A percentile compares a stretch with the other conserved stretches of the same genome.
Evolutionary conservation across 2,888 invertebrate genomes (phyloP).

Genomic region (Toxonevra muliebris): DNA sequence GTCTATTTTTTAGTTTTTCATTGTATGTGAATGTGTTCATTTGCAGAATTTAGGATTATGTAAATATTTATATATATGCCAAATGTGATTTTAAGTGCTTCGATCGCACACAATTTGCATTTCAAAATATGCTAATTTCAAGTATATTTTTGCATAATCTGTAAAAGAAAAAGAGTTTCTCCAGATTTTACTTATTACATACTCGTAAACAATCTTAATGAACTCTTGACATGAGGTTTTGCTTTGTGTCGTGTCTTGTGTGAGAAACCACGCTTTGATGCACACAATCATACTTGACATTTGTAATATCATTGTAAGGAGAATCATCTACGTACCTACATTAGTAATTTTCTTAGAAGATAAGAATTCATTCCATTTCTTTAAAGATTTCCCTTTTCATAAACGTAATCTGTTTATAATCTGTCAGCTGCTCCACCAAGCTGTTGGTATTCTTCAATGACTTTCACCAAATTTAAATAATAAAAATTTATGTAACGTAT

Average conservation of each 20-base stretch:
- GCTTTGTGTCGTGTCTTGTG: background rate
- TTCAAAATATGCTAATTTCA: constrained; percentile 32
- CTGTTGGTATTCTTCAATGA: no score
- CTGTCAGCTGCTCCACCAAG: no score
- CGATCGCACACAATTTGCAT: constrained; percentile 30
- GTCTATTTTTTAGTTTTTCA: background rate
- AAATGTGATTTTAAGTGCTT: constrained; percentile 35
- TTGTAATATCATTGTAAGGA: no score
- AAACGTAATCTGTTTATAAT: no score
- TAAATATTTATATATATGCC: constrained; percentile 22
- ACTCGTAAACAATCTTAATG: constrained; percentile 11
- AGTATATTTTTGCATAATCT: background rate
- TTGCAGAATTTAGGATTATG: constrained; percentile 21
- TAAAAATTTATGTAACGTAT: no score
- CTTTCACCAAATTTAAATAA: no score
- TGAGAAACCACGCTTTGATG: constrained; percentile 13
- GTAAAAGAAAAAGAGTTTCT: constrained; percentile 3
- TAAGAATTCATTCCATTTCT: no score
- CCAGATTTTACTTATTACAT: background rate
- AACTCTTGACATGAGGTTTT: constrained; percentile 6
- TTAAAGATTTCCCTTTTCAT: no score
- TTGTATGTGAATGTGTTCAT: constrained; percentile 14
- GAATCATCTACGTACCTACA: no score
- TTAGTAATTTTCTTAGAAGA: no score
- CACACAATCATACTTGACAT: background rate